Evolutionary conservation across 2,888 invertebrate genomes (phyloP), one percentile per base, ranked within the genome.

Genomic region (Ectropis crepuscularia): DNA sequence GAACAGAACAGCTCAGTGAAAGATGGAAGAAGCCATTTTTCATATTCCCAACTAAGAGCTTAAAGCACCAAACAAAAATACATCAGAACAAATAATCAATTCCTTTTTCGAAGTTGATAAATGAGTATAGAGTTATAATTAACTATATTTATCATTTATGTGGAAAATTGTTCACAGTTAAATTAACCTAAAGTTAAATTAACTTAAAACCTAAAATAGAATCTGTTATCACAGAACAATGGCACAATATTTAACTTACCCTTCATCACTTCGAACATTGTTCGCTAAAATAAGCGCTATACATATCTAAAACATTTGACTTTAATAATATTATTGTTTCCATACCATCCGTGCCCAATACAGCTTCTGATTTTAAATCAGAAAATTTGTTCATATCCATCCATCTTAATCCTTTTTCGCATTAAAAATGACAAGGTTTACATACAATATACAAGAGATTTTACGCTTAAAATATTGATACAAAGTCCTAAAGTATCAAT

Each of bases 271-370:
- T 12, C 42, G 53, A 53, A 57, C 58, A 58, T 53, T 48, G 50
- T 53, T 12, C 9, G 53, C 41, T 53, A 48, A 45, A 64, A 46
- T 53, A 45, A 60, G 55, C 50, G 47, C 37, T 8, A 54, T 38
- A 53, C 57, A 49, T 50, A 54, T 58, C 53, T 28, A 28, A 51
- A 48, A 55, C 48, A 53, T 48, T 60, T 72, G 75, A 71, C 67
- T 75, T 69, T 74, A 76, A 79, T 81, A 79, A 79, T 81, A 82
- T 81, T 79, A 82, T 83, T 82, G 81, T 83, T 79, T 77, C 76
- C 75, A 75, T 76, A 79, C 78, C 48, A 65, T 65, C 78, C 74
- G 77, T 74, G 76, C 79, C 72, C 80, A 69, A 73, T 77, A 71
- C 74, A 76, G 80, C 68, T 61, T 74, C 49, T 63, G 77, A 77